A percentile compares a stretch with the other conserved stretches of the same genome.
These are phyloP conservation scores for Alentia gelatinosa DNA, from an alignment of 2,888 invertebrate genomes.

Conservation along the genomic window DNA sequence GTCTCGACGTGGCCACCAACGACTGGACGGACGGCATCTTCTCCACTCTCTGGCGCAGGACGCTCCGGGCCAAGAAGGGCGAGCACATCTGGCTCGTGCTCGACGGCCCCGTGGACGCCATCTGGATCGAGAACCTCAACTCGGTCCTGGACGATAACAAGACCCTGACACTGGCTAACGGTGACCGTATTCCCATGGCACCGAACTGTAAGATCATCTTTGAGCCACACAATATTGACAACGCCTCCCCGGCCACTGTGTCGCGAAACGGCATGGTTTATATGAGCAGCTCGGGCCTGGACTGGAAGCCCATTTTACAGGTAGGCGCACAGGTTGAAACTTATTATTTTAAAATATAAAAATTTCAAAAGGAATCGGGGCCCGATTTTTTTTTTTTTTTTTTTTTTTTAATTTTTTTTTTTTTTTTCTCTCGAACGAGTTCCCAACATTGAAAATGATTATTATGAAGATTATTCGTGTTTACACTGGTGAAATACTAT, in stretches of 20 bases:
- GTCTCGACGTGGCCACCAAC: slow-evolving; percentile 96
- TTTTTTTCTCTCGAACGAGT: too few species aligned
- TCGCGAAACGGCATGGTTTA: slow-evolving; percentile 91
- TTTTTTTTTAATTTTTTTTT: too few species aligned
- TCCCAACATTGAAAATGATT: too few species aligned
- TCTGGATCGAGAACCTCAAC: slow-evolving; percentile 81
- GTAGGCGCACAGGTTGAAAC: too few species aligned
- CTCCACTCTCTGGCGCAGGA: slow-evolving; percentile 97
- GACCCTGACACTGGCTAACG: slow-evolving; percentile 90
- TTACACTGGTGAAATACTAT: too few species aligned
- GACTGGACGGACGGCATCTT: slow-evolving; percentile 99
- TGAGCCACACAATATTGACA: slow-evolving; percentile 98
- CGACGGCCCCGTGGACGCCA: slow-evolving; percentile 81
- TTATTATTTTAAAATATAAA: too few species aligned
- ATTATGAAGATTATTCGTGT: too few species aligned
- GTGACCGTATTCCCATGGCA: slow-evolving; percentile 96
- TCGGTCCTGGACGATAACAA: slow-evolving; percentile 81
- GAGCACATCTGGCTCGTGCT: slow-evolving; percentile 95
- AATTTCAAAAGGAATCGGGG: too few species aligned
- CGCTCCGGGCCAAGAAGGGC: slow-evolving; percentile 90
- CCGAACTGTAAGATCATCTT: slow-evolving; percentile 94
- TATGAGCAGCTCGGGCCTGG: slow-evolving; percentile 97
- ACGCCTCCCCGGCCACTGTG: slow-evolving; percentile 98
- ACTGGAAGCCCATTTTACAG: slow-evolving; percentile 95
- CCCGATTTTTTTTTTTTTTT: too few species aligned